phyloP scores from a whole-genome alignment of 2,113 vertebrate species.

The Hippocampus comes region DNA sequence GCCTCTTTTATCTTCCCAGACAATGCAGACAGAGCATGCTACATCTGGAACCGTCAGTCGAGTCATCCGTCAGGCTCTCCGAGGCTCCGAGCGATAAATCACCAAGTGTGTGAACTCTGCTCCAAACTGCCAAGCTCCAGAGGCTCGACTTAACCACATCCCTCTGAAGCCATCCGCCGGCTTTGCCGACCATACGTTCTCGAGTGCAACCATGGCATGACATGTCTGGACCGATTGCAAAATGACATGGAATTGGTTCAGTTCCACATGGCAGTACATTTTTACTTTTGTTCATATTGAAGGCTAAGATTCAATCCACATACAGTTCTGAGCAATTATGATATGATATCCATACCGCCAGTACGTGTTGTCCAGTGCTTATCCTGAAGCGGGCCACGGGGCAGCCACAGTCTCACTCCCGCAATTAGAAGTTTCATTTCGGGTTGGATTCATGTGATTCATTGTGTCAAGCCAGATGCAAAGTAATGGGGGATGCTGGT shows the following conservation, averaged over 20 bases:
- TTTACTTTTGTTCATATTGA: too few species aligned
- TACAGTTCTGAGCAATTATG: too few species aligned
- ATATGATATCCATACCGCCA: too few species aligned
- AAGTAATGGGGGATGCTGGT: too few species aligned
- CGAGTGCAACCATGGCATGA: conserved; percentile 23
- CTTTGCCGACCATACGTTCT: conserved; percentile 14
- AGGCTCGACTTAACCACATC: conserved; percentile 16
- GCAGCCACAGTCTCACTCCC: too few species aligned
- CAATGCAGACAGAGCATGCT: conserved; percentile 32
- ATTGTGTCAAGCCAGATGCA: too few species aligned
- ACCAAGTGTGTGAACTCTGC: conserved; percentile 39
- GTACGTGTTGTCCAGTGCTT: too few species aligned
- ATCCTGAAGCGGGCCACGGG: too few species aligned
- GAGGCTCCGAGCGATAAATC: conserved; percentile 51
- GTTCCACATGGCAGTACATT: too few species aligned
- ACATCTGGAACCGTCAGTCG: conserved; percentile 57
- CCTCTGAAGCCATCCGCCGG: conserved; percentile 10
- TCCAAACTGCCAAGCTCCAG: conserved; percentile 11
- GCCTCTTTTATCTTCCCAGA: conserved; percentile 54
- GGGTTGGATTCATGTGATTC: too few species aligned
- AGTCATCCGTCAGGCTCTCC: conserved; percentile 45
- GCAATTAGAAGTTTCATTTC: too few species aligned
- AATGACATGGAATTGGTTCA: not conserved
- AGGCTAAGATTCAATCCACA: too few species aligned
- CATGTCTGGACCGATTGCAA: not conserved